Evolutionary conservation across 2,113 vertebrate genomes (phyloP), one percentile per base, ranked within the genome.

Genomic region (Hyaena hyaena): DNA sequence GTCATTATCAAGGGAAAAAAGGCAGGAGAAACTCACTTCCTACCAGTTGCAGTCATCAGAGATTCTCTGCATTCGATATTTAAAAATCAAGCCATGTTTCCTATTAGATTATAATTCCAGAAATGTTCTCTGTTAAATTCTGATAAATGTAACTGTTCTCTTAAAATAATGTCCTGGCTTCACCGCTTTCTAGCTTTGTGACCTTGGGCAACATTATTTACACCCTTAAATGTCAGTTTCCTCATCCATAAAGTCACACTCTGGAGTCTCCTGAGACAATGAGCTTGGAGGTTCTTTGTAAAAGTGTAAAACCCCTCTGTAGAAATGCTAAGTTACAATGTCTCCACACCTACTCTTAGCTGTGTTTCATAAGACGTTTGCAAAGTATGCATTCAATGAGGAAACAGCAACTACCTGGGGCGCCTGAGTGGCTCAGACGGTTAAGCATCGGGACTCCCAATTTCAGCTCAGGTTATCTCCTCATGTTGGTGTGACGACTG

Each of bases 61-160:
- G 39, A 39, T 26, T 61, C 39, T 85, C 23, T 85, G 39, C 5
- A 9, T 84, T 81, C 48, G 24, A 85, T 83, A 74, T 83, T 93
- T 93, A 33, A 79, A 93, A 93, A 66, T 90, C 53, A 90, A 88
- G 88, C 50, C 24, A n/a, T n/a, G 8, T 71, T 92, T 84, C 28
- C 15, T 86, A 35, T 55, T 71, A 66, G 15, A 48, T 50, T 88
- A 55, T 43, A 83, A 83, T 83, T 76, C 23, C 26, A 80, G 48
- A 71, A 71, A 65, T 69, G 11, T 33, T 61, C 85, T 94, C 15
- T 61, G 53, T 84, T 92, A 24, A 10, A 12, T 87, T 93, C 86
- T 90, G 21, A 45, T 71, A 15, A 39, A 63, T 65, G 73, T 53
- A 31, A 35, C 7, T 45, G 11, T 86, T 39, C 58, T 86, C 48